These are phyloP conservation scores for Ferdinandea cuprea DNA, from an alignment of 2,888 invertebrate genomes.

Conservation along the genomic window DNA sequence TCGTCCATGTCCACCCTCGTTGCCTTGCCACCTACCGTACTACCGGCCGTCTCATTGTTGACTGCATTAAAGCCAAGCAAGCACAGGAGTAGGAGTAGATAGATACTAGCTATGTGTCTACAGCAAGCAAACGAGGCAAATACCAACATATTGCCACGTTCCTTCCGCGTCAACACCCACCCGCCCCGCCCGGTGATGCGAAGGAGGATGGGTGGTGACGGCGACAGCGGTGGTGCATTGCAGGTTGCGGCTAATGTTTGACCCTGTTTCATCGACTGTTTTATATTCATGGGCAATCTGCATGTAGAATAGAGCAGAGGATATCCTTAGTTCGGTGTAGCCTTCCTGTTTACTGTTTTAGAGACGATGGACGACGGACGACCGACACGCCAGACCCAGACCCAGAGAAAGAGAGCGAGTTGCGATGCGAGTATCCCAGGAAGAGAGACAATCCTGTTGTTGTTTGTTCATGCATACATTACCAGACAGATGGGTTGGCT, in stretches of 20 bases:
- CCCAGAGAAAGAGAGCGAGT: not conserved
- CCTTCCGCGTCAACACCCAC: slow-evolving; percentile 68
- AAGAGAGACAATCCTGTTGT: slow-evolving; percentile 55
- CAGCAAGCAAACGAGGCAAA: slow-evolving; percentile 54
- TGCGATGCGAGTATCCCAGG: slow-evolving; percentile 30
- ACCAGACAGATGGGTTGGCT: slow-evolving; percentile 70
- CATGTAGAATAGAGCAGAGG: slow-evolving; percentile 72
- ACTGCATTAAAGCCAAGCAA: slow-evolving; percentile 60
- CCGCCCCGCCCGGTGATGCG: slow-evolving; percentile 26
- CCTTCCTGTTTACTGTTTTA: slow-evolving; percentile 74
- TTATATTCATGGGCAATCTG: slow-evolving; percentile 76
- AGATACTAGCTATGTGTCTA: slow-evolving; percentile 13
- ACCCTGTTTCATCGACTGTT: slow-evolving; percentile 80
- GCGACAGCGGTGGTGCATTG: slow-evolving; percentile 80
- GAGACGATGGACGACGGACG: slow-evolving; percentile 58
- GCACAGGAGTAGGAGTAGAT: slow-evolving; percentile 3
- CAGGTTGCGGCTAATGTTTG: slow-evolving; percentile 83
- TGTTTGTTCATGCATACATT: slow-evolving; percentile 73
- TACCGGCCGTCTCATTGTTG: slow-evolving; percentile 53
- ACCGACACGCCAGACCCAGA: slow-evolving; percentile 31
- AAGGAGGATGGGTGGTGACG: slow-evolving; percentile 58
- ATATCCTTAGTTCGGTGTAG: slow-evolving; percentile 72
- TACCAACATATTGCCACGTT: slow-evolving; percentile 68
- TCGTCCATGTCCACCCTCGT: slow-evolving; percentile 70
- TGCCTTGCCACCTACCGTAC: slow-evolving; percentile 26